Evolutionary conservation across 1,140 invertebrate species (phyloP).

Genomic region (Drosophila virilis): DNA sequence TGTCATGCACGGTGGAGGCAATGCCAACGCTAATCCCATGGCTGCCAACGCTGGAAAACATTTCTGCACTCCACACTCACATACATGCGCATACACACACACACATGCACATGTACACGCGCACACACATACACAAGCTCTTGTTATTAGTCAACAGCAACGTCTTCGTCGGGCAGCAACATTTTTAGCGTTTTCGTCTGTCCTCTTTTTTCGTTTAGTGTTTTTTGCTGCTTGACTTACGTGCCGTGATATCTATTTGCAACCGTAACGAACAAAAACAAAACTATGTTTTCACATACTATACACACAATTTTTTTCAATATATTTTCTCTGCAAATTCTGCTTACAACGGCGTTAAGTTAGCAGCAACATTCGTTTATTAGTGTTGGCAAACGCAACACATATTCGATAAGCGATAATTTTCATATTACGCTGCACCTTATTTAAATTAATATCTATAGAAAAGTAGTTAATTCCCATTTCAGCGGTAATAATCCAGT

Average conservation of each 20-base stretch:
- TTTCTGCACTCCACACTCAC: slow-evolving; percentile 57
- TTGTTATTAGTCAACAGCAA: slow-evolving; percentile 59
- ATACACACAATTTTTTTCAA: slow-evolving; percentile 67
- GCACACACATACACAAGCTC: slow-evolving; percentile 20
- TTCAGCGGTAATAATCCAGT: too few species aligned
- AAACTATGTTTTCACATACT: slow-evolving; percentile 53
- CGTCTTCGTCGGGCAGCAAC: slow-evolving; percentile 42
- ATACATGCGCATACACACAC: slow-evolving; percentile 10
- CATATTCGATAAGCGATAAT: slow-evolving; percentile 34
- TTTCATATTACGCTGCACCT: neutral
- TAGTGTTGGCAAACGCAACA: slow-evolving; percentile 24
- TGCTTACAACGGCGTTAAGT: slow-evolving; percentile 51
- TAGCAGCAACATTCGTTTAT: slow-evolving; percentile 37
- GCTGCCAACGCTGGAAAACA: slow-evolving; percentile 64
- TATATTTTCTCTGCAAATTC: slow-evolving; percentile 65
- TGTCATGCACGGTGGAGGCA: slow-evolving; percentile 56
- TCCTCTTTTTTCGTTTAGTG: slow-evolving; percentile 15
- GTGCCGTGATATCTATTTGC: slow-evolving; percentile 27
- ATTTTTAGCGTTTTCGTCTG: slow-evolving; percentile 40
- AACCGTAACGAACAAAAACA: slow-evolving; percentile 49
- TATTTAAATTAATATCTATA: slow-evolving; percentile 1
- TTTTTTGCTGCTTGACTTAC: neutral
- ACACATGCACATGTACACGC: slow-evolving; percentile 21
- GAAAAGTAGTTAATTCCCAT: too few species aligned
- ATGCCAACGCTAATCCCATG: slow-evolving; percentile 53